Base-by-base conservation (phyloP, 2,888 invertebrate genomes). In the Polyploca ridens region DNA sequence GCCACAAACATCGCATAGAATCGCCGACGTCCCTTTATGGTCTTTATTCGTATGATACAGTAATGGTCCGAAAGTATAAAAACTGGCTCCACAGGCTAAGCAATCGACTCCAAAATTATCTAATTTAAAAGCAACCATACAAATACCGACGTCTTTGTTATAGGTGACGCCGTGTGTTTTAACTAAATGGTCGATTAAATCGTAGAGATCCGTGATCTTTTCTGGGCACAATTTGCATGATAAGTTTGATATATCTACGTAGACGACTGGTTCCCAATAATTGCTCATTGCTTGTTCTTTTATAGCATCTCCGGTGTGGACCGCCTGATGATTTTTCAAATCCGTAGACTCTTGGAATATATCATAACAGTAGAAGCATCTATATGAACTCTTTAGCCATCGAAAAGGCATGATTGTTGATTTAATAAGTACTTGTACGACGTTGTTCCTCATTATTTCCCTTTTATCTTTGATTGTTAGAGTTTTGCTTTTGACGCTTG, bases 281-380 rank as follows among this genome's bases (percentile, higher is more conserved):
- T 93, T 93, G 61, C 80, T 88, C 90, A 94, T 90, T 0, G 91
- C 85, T 68, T 90, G 87, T 6, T 83, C 81, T 67, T 90, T 92
- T 1, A 88, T 72, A 0, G 84, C 82, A 27, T 90, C 86, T 0
- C 86, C 88, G 0, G 74, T 63, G 57, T 94, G 93, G 0, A 64
- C 62, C 2, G 72, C 65, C 61, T 94, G 93, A 62, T 94, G 93
- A 5, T 66, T 80, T 64, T 92, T 91, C 16, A 94, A 69, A 0
- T 91, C 90, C 0, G 87, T 80, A 0, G 87, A 84, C 58, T 94
- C 93, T 81, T 92, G 90, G 62, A 91, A 93, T 33, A 94, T 93
- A 13, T 93, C 91, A 73, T 94, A 94, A 72, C 93, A 94, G 70
- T 94, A 94, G 64, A 94, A 94, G 66, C 93, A 94, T 59, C 93